These are phyloP conservation scores for Eucera pruinosa DNA, from an alignment of 2,888 invertebrate species.

Conservation along the genomic window DNA sequence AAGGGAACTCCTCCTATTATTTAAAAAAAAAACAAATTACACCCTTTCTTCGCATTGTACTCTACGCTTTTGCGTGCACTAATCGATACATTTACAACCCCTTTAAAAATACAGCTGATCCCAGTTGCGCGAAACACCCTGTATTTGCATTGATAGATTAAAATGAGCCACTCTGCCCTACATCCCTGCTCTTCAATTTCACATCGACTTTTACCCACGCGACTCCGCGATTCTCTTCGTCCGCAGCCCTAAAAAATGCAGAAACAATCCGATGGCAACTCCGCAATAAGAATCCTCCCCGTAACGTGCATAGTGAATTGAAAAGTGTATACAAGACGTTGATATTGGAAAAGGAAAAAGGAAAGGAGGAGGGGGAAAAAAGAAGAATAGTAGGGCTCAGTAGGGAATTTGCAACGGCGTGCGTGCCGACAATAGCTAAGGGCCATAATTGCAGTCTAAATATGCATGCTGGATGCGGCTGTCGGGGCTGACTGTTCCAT, in stretches of 20 bases:
- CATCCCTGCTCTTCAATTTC: too few species aligned
- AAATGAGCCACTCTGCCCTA: too few species aligned
- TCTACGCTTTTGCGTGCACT: too few species aligned
- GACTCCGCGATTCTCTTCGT: too few species aligned
- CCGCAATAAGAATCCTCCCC: neutral
- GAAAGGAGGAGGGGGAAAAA: neutral
- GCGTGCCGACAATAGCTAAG: conserved; percentile 78
- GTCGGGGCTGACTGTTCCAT: conserved; percentile 77
- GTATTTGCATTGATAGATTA: too few species aligned
- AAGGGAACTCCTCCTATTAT: too few species aligned
- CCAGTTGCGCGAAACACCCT: too few species aligned
- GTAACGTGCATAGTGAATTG: neutral
- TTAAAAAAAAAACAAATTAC: too few species aligned
- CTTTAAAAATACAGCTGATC: too few species aligned
- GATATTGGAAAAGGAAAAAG: neutral
- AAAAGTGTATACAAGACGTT: neutral
- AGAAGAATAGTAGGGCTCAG: conserved; percentile 34
- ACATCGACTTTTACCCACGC: too few species aligned
- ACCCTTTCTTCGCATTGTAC: too few species aligned
- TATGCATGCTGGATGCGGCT: conserved; percentile 74
- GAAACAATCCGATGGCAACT: neutral
- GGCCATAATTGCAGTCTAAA: conserved; percentile 76
- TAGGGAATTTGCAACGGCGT: conserved; percentile 68
- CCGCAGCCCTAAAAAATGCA: neutral
- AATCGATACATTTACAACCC: too few species aligned